Percentiles rank a stretch among this genome's conserved stretches.
These are phyloP conservation scores for Gila robusta DNA, from an alignment of 2,797 vertebrate species.

Conservation along the genomic window DNA sequence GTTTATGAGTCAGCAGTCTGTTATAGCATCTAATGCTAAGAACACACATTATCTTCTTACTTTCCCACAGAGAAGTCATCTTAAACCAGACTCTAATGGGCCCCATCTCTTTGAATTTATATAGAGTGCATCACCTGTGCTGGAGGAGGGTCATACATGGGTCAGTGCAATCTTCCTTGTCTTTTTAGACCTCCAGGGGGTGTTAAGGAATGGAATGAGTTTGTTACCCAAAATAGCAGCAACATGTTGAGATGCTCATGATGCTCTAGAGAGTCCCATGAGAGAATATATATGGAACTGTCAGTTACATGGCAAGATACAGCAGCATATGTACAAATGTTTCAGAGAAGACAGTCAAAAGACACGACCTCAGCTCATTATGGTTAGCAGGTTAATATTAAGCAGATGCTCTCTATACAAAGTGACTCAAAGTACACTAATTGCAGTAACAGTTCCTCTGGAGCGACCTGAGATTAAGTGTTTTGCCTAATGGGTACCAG, in stretches of 20 bases:
- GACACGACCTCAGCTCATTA: slow-evolving; percentile 10
- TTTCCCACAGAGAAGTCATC: background rate
- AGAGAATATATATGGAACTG: slow-evolving; percentile 12
- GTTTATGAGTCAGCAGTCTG: slow-evolving; percentile 41
- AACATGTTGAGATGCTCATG: background rate
- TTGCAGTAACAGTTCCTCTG: slow-evolving; percentile 1
- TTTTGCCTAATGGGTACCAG: slow-evolving; percentile 10
- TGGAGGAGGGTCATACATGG: slow-evolving; percentile 26
- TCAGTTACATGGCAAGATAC: background rate
- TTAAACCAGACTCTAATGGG: background rate
- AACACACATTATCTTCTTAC: slow-evolving; percentile 30
- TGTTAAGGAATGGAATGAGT: slow-evolving; percentile 21
- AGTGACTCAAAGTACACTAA: slow-evolving; percentile 19
- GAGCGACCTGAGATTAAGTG: slow-evolving; percentile 22
- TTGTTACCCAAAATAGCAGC: slow-evolving; percentile 17
- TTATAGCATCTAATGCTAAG: slow-evolving; percentile 9
- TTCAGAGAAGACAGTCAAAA: too few relatives aligned
- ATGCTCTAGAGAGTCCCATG: slow-evolving; percentile 21
- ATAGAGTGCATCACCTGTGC: slow-evolving; percentile 39
- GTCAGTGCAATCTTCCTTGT: slow-evolving; percentile 6
- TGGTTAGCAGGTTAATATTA: slow-evolving; percentile 2
- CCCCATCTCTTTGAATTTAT: slow-evolving; percentile 30
- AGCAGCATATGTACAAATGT: background rate
- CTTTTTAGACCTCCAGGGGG: slow-evolving; percentile 30
- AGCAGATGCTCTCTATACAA: slow-evolving; percentile 14